Percentiles rank a stretch among this genome's conserved stretches.
Evolutionary conservation across 2,113 vertebrate genomes (phyloP).

Genomic region (Cavia aperea): DNA sequence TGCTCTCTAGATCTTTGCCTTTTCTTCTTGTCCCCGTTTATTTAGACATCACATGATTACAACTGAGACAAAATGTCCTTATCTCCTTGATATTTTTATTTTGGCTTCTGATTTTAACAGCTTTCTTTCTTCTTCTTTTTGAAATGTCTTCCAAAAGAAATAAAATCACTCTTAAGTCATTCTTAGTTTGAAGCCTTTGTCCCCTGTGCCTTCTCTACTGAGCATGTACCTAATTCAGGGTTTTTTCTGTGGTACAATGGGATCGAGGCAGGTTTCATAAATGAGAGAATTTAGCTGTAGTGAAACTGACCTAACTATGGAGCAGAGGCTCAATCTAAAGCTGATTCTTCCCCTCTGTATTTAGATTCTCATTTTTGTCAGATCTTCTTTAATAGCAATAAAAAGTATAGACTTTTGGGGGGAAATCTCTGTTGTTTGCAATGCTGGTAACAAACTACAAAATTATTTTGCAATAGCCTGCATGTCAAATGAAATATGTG

Average conservation of each 20-base stretch:
- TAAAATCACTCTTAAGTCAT: neutral
- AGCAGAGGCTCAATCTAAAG: neutral
- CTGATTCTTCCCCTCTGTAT: neutral
- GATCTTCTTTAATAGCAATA: neutral
- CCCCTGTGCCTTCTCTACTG: neutral
- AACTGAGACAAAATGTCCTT: neutral
- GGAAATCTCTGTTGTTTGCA: neutral
- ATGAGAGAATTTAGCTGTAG: neutral
- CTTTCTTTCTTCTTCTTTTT: neutral
- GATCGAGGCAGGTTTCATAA: neutral
- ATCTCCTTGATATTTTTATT: neutral
- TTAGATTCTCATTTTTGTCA: neutral
- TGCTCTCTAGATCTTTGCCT: neutral
- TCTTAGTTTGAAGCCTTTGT: neutral
- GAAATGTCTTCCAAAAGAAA: constrained; percentile 8
- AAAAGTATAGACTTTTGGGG: constrained; percentile 8
- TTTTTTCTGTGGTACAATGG: neutral
- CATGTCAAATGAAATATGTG: constrained; percentile 32
- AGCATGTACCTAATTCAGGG: neutral
- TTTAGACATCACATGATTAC: neutral
- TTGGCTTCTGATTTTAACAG: neutral
- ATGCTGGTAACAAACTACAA: constrained; percentile 32
- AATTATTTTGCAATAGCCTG: constrained; percentile 38
- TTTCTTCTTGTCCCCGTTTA: neutral
- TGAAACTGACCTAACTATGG: neutral